Evolutionary conservation across 2,113 vertebrate genomes (phyloP), one percentile per base, ranked within the genome.

Genomic region (Psammodynastes pulverulentus): DNA sequence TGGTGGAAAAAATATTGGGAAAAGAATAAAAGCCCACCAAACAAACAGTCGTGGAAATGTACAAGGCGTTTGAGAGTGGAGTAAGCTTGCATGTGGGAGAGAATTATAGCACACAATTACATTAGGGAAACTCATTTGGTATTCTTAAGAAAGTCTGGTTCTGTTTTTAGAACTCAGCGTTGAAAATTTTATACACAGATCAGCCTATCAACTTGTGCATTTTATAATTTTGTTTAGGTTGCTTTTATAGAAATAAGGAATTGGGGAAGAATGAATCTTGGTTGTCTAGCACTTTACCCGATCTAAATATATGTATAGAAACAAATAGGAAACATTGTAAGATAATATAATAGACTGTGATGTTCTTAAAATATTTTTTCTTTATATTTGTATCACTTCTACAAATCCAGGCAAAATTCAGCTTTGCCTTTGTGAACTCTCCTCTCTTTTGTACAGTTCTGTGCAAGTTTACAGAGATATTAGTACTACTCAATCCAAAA

Each of bases 1-100:
- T 97, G 94, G 91, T 96, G 95, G 95, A 95, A 96, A 97, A 96
- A 96, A 97, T 96, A 96, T 92, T 96, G 96, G 95, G 96, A 94
- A 92, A 96, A 96, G 96, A 95, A 97, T 95, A 97, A 97, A 95
- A 94, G 96, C 92, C 92, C 90, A 87, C 29, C 62, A 92, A 94
- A 67, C 3, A 84, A 95, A 95, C 93, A 94, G 96, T 92, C 67
- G 88, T 91, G 91, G 93, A 96, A 95, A 95, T 92, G 96, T 92
- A 92, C 91, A 94, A 94, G 95, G 95, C 95, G 96, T 96, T 96
- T 95, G 96, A 96, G 92, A 95, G 92, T 95, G 39, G 93, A 48
- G 91, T 96, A 93, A 96, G 34, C 34, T 79, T 79, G 72, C 17
- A 79, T 39, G 34, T 79, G 72, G 72, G 95, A 94, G 91, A 34